These are phyloP conservation scores for Nannospalax galili DNA, from an alignment of 2,113 vertebrate species.

Conservation along the genomic window DNA sequence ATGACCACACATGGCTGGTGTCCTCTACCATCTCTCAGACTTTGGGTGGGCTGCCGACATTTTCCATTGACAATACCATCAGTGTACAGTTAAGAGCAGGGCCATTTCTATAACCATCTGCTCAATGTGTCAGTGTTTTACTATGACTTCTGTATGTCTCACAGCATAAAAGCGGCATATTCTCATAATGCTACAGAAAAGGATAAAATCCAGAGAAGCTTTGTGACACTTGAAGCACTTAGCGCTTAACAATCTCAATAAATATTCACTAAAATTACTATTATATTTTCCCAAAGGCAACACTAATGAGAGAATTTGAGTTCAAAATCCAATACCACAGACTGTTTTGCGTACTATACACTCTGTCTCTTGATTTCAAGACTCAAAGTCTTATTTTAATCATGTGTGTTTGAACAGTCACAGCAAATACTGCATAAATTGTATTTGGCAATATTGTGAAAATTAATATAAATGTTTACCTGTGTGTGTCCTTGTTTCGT, in stretches of 20 bases:
- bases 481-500: neutral
- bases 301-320: neutral
- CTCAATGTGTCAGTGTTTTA: neutral
- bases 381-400: neutral
- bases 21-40: neutral
- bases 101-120: neutral
- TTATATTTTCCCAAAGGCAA: neutral
- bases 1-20: too few species aligned
- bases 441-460: neutral
- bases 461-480: neutral
- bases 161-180: neutral
- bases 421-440: neutral
- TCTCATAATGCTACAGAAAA: neutral
- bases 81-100: neutral
- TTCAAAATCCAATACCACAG: neutral
- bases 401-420: neutral
- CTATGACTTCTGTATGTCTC: neutral
- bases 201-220: neutral
- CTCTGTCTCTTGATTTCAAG: neutral
- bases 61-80: neutral
- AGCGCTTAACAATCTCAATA: neutral
- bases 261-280: neutral
- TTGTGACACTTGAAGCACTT: neutral
- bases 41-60: too few species aligned
- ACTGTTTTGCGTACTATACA: neutral